Base-by-base conservation (phyloP, 2,797 vertebrate genomes). In the Ctenopoma kingsleyae region DNA sequence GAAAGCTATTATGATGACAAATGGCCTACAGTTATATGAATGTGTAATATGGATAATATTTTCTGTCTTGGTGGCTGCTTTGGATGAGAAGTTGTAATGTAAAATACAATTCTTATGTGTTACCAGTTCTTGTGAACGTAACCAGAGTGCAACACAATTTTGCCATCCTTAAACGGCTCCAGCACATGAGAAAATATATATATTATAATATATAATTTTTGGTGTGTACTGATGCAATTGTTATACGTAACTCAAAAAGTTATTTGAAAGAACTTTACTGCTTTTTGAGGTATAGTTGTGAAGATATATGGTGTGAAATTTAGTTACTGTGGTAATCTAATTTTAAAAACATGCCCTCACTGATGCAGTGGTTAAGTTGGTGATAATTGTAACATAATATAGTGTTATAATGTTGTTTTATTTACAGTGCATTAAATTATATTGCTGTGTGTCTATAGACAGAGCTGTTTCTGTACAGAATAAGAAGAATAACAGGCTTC, bases 111-210 rank as follows among this genome's bases (percentile, higher is more conserved):
- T 56, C 32, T 30, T 7, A 6, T 13, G 12, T 7, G 2, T 49
- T 59, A 32, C 35, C 30, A 32, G 30, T 12, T 30, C 19, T 40
- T 19, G 4, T 50, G 16, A 35, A 46, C n/a, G 1, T 4, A 64
- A 3, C n/a, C 9, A 9, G 44, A 22, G 3, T 10, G 10, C 43
- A 22, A 5, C 9, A 20, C 44, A 20, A 10, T 22, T 47, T 47
- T 20, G 6, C 43, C 43, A 19, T 44, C n/a, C 17, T 44, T n/a
- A 44, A 19, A 44, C 1, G 17, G 6, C 43, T 55, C 23, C 51
- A 64, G 49, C 54, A 70, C 70, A 51, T 58, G 36, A 56, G 43
- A 27, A 54, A 65, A 52, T 22, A 22, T 8, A 22, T 8, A 32
- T 9, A 32, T 32, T 32, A 32, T 8, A 8, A 32, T 32, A 32